Evolutionary conservation across 2,113 vertebrate genomes (phyloP).

Genomic region (Plectropomus leopardus): DNA sequence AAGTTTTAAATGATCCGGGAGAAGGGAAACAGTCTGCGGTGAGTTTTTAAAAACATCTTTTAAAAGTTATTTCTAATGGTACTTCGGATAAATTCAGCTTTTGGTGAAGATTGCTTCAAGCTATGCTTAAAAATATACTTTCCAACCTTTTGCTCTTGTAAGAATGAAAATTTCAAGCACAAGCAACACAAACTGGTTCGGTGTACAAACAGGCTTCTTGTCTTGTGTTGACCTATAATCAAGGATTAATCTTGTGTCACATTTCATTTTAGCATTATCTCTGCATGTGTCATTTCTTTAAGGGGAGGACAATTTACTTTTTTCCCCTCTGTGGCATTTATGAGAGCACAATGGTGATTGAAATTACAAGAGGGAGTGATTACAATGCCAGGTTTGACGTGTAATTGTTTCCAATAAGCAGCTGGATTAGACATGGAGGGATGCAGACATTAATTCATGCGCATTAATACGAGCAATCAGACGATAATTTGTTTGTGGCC

Average conservation of each 20-base stretch:
- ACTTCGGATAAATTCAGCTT: not conserved
- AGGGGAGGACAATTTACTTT: not conserved
- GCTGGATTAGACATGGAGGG: conserved; percentile 43
- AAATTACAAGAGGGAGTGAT: conserved; percentile 38
- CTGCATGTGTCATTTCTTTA: not conserved
- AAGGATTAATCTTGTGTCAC: not conserved
- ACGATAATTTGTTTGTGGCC: conserved; percentile 14
- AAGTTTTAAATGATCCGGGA: not conserved
- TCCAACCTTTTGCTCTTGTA: not conserved
- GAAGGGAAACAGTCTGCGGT: not conserved
- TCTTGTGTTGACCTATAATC: not conserved
- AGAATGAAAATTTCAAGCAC: not conserved
- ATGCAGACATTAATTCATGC: conserved; percentile 28
- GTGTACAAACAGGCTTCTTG: too few relatives aligned
- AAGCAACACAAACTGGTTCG: not conserved
- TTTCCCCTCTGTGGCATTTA: not conserved
- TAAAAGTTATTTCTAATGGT: not conserved
- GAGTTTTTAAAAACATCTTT: not conserved
- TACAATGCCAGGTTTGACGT: conserved; percentile 37
- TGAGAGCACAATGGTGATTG: conserved; percentile 9
- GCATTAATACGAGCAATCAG: conserved; percentile 35
- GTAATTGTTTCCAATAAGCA: conserved; percentile 51
- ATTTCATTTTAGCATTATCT: conserved; percentile 6
- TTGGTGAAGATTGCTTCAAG: not conserved
- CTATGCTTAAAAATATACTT: not conserved